phyloP scores from a whole-genome alignment of 2,888 invertebrate species.

The Craniophora ligustri region DNA sequence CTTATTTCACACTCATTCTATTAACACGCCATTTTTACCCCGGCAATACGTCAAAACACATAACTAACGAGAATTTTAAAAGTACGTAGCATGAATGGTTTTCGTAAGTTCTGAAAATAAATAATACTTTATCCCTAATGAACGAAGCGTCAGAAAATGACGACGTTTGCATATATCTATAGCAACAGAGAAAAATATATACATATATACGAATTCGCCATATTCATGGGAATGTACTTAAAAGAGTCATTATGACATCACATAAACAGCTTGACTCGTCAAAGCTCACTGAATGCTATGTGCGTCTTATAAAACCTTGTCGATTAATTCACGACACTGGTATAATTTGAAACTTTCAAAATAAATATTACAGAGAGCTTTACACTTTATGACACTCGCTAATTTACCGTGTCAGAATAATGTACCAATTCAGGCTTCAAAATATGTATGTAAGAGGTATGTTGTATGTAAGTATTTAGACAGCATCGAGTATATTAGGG shows the following conservation, averaged over 20 bases:
- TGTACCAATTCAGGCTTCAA: not conserved
- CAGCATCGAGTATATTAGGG: slow-evolving; percentile 63
- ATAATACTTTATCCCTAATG: not conserved
- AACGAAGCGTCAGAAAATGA: not conserved
- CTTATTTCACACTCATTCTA: slow-evolving; percentile 12
- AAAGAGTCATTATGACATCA: not conserved
- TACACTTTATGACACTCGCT: too few relatives aligned
- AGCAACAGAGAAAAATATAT: not conserved
- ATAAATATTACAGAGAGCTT: too few relatives aligned
- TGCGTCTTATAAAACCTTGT: too few relatives aligned
- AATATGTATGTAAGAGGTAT: not conserved
- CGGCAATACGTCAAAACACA: slow-evolving; percentile 5
- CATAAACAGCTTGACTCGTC: not conserved
- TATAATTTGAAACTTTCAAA: too few relatives aligned
- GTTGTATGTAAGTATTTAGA: slow-evolving; percentile 58
- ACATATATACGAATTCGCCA: not conserved
- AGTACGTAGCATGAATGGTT: slow-evolving; percentile 7
- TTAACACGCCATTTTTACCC: slow-evolving; percentile 16
- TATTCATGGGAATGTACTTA: not conserved
- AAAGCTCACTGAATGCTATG: not conserved
- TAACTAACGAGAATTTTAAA: slow-evolving; percentile 17
- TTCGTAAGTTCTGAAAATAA: slow-evolving; percentile 14
- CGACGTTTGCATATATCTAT: not conserved
- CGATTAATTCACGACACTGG: too few relatives aligned
- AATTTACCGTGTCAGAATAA: not conserved